These are phyloP conservation scores for Margarornis squamiger DNA, from an alignment of 2,797 vertebrate species.

Conservation along the genomic window DNA sequence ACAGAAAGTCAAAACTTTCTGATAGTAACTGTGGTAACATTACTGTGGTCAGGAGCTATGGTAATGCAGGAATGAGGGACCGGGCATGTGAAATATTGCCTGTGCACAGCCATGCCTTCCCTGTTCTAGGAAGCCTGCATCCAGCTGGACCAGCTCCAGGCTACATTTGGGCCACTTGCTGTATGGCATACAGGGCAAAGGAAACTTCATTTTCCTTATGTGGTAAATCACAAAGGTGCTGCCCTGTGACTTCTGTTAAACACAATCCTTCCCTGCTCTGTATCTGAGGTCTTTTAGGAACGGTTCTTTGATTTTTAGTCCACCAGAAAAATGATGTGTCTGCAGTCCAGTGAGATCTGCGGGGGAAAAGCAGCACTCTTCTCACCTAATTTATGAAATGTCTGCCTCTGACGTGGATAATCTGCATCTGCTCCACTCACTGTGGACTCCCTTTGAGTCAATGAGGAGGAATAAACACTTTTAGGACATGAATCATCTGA, in stretches of 20 bases:
- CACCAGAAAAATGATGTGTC: not conserved
- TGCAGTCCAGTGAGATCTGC: not conserved
- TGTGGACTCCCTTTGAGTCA: constrained; percentile 40
- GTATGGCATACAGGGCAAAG: not conserved
- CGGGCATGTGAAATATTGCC: not conserved
- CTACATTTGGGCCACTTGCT: not conserved
- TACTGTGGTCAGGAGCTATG: not conserved
- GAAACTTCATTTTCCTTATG: not conserved
- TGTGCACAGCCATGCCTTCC: not conserved
- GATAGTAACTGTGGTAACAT: not conserved
- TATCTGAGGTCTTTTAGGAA: not conserved
- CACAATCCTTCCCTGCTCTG: not conserved
- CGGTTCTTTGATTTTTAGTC: not conserved
- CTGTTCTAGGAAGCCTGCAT: not conserved
- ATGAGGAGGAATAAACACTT: constrained; percentile 54
- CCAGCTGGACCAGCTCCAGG: not conserved
- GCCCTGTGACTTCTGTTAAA: not conserved
- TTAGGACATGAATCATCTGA: constrained; percentile 58
- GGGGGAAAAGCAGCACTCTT: not conserved
- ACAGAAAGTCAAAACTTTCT: not conserved
- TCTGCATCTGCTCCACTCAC: constrained; percentile 43
- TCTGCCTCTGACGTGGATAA: constrained; percentile 32
- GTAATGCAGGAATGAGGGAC: not conserved
- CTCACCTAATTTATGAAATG: constrained; percentile 25
- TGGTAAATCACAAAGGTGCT: not conserved